Conservation (phyloP, 2,888 invertebrate species). For the Megalurothrips usitatus region DNA sequence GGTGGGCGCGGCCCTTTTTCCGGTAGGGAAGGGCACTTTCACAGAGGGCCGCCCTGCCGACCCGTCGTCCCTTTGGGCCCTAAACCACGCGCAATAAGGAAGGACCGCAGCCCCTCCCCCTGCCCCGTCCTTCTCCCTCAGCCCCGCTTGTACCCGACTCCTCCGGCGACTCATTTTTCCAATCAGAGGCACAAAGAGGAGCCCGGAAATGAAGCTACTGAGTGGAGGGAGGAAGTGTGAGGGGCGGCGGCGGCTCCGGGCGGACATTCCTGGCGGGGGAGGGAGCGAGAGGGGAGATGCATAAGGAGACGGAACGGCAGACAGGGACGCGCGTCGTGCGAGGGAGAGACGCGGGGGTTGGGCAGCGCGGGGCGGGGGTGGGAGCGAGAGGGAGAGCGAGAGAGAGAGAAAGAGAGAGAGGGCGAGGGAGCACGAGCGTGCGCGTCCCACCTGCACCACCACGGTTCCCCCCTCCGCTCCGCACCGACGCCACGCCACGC, state of each 20-base stretch:
- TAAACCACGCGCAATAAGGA: no score
- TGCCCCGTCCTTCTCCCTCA: neutral
- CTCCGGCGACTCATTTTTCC: constrained; percentile 15
- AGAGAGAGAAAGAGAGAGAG: no score
- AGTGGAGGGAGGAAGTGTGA: neutral
- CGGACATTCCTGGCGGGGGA: neutral
- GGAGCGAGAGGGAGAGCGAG: no score
- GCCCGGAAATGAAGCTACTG: constrained; percentile 21
- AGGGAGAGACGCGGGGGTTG: no score
- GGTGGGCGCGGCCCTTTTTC: neutral
- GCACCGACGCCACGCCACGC: neutral
- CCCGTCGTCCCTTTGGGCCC: no score
- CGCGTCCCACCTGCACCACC: no score
- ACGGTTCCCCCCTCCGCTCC: neutral
- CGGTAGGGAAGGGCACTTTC: neutral
- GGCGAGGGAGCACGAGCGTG: no score
- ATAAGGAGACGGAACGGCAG: no score
- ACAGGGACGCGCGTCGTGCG: no score
- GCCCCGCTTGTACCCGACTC: neutral
- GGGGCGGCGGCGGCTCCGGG: neutral
- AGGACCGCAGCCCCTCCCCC: neutral
- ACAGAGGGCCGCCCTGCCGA: no score
- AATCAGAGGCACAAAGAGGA: constrained; percentile 20
- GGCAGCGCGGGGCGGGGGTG: no score
- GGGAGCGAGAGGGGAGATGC: no score